phyloP scores from a whole-genome alignment of 1,140 invertebrate genomes.

The Maniola jurtina region DNA sequence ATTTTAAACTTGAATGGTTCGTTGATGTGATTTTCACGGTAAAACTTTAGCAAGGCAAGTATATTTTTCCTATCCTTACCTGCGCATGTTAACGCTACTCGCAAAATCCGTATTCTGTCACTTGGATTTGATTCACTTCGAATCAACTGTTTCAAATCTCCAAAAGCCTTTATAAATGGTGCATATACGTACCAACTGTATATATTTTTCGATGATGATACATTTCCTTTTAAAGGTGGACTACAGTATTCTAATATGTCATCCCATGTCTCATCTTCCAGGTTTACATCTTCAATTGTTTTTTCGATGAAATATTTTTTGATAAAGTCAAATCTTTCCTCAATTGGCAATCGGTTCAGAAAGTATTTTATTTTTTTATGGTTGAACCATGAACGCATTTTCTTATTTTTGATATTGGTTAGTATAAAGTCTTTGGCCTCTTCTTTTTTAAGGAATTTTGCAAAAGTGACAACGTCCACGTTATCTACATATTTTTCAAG shows the following conservation, averaged over 20 bases:
- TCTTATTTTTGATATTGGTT: slow-evolving; percentile 33
- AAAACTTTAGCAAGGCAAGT: slow-evolving; percentile 45
- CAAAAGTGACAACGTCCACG: slow-evolving; percentile 41
- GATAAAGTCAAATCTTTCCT: slow-evolving; percentile 47
- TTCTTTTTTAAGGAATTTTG: slow-evolving; percentile 42
- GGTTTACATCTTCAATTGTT: slow-evolving; percentile 15
- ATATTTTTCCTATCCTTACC: slow-evolving; percentile 38
- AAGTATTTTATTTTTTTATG: slow-evolving; percentile 46
- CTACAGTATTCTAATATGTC: neutral
- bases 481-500: slow-evolving; percentile 39
- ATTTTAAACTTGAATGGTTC: slow-evolving; percentile 54
- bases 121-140: slow-evolving; percentile 40
- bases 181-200: slow-evolving; percentile 54
- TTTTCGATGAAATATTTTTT: slow-evolving; percentile 49
- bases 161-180: slow-evolving; percentile 49
- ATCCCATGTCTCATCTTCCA: slow-evolving; percentile 2
- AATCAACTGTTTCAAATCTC: slow-evolving; percentile 49
- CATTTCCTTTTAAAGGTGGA: neutral
- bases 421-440: slow-evolving; percentile 45
- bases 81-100: slow-evolving; percentile 40
- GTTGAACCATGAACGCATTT: slow-evolving; percentile 32
- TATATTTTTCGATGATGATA: slow-evolving; percentile 25
- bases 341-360: slow-evolving; percentile 42
- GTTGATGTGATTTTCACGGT: slow-evolving; percentile 52
- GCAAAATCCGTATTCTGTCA: slow-evolving; percentile 46